These are phyloP conservation scores for Chelonus formosanus DNA, from an alignment of 2,888 invertebrate genomes.

Conservation along the genomic window DNA sequence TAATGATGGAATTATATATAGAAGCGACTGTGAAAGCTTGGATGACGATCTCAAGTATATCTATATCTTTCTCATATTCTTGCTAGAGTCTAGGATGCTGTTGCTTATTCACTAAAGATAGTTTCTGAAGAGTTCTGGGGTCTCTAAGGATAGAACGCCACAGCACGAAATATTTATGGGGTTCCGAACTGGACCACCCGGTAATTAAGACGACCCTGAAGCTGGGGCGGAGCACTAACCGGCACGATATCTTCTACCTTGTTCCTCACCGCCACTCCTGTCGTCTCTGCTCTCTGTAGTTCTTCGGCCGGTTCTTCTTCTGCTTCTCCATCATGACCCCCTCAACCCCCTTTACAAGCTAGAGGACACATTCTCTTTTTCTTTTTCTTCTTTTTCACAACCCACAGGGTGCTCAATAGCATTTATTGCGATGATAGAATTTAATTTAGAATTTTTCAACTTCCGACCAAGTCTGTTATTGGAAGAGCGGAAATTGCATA, in stretches of 20 bases:
- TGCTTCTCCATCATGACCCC: background rate
- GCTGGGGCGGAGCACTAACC: constrained; percentile 56
- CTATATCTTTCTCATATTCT: background rate
- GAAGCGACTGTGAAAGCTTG: constrained; percentile 12
- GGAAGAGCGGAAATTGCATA: constrained; percentile 16
- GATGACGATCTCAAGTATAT: constrained; percentile 11
- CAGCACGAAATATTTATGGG: constrained; percentile 57
- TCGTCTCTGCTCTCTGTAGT: constrained; percentile 27
- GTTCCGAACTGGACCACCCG: constrained; percentile 60
- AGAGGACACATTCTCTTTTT: background rate
- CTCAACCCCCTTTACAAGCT: background rate
- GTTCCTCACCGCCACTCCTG: constrained; percentile 43
- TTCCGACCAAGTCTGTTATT: no score
- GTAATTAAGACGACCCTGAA: constrained; percentile 61
- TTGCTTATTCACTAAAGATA: background rate
- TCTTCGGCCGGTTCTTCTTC: constrained; percentile 9
- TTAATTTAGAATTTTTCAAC: no score
- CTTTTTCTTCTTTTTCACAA: background rate
- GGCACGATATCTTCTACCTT: constrained; percentile 49
- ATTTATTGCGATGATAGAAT: constrained; percentile 3
- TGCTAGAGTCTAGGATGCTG: no score
- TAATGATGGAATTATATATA: constrained; percentile 24
- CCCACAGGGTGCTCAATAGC: background rate
- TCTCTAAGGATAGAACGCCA: constrained; percentile 46
- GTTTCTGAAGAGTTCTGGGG: constrained; percentile 20